Conservation (phyloP, 2,113 vertebrate genomes). For the Natator depressus region DNA sequence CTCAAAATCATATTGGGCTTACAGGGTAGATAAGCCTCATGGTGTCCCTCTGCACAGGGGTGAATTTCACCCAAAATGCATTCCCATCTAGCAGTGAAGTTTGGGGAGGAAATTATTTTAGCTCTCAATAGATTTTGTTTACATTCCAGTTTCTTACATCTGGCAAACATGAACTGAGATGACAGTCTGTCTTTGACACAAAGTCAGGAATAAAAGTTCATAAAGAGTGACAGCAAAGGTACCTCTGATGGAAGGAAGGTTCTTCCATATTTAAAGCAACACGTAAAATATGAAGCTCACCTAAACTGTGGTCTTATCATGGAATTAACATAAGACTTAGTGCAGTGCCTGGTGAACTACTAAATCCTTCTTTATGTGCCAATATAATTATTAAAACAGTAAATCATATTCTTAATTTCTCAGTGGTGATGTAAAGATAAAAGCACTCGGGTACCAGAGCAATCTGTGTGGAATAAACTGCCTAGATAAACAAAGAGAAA, state of each 20-base stretch:
- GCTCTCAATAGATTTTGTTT: background rate
- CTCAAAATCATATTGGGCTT: background rate
- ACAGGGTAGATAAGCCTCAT: fast-evolving
- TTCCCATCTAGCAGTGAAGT: background rate
- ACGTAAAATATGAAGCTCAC: background rate
- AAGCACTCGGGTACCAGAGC: background rate
- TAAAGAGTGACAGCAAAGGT: background rate
- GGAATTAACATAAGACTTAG: background rate
- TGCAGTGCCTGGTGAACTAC: background rate
- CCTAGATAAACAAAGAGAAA: background rate
- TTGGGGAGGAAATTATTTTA: background rate
- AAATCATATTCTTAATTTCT: background rate
- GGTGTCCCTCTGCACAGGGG: background rate
- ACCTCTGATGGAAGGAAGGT: background rate
- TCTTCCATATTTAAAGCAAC: background rate
- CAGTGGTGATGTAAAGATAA: background rate
- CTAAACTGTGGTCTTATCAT: background rate
- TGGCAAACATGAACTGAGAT: background rate
- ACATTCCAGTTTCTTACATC: background rate
- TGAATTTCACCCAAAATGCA: background rate
- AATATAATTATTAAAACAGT: background rate
- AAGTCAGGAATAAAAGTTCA: background rate
- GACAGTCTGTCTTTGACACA: too few species aligned
- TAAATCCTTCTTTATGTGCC: background rate
- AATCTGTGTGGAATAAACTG: background rate